A percentile compares a stretch with the other conserved stretches of the same genome.
These are phyloP conservation scores for Actinostola sp. DNA, from an alignment of 92 coral and sea anemone species.

Conservation along the genomic window DNA sequence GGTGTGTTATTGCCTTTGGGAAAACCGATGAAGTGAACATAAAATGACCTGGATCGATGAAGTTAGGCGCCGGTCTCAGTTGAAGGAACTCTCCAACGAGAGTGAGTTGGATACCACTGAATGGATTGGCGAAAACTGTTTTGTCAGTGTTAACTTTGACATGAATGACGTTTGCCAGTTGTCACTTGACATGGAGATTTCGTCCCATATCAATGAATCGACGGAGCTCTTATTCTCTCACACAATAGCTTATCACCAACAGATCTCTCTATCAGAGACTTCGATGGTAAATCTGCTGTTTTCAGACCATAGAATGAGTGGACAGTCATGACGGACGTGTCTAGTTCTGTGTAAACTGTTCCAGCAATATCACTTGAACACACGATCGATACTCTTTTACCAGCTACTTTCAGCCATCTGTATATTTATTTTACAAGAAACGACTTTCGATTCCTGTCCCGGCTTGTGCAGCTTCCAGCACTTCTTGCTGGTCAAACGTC, in stretches of 20 bases:
- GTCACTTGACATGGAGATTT: constrained; percentile 26
- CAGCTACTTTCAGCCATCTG: background rate
- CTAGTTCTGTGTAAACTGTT: constrained; percentile 4
- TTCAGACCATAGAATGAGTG: constrained; percentile 24
- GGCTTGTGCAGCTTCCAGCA: background rate
- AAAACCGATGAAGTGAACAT: background rate
- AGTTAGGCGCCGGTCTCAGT: constrained; percentile 1
- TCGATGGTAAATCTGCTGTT: constrained; percentile 10
- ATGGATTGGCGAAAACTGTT: background rate
- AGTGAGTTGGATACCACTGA: background rate
- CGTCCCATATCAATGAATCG: constrained; percentile 37
- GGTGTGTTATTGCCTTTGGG: background rate
- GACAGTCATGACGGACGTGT: constrained; percentile 6
- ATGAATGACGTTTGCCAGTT: too few relatives aligned
- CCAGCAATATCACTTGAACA: constrained; percentile 26
- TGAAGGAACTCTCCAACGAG: constrained; percentile 23
- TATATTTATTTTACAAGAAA: constrained; percentile 6
- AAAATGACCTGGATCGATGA: constrained; percentile 14
- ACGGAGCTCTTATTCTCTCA: background rate
- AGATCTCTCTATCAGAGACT: constrained; percentile 1
- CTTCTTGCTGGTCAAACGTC: constrained; percentile 1
- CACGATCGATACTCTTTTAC: constrained; percentile 11
- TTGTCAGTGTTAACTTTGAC: too few relatives aligned
- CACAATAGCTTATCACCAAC: background rate
- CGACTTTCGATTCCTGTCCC: background rate